These are phyloP conservation scores for Capromys pilorides DNA, from an alignment of 2,797 vertebrate genomes.

Conservation along the genomic window DNA sequence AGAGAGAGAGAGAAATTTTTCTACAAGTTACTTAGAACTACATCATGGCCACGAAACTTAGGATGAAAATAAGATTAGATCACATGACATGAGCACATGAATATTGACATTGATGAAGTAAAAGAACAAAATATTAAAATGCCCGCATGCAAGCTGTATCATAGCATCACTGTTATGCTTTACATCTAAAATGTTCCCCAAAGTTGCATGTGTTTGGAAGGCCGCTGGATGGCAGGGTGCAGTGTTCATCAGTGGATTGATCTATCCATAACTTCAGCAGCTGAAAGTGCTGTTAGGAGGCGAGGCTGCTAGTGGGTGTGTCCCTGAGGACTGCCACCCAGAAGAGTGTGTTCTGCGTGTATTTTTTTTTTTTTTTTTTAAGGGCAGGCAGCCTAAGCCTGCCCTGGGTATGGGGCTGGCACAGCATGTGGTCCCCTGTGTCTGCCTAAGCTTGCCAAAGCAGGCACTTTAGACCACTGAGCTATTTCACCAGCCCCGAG, in stretches of 20 bases:
- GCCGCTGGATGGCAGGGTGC: background rate
- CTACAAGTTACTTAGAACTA: background rate
- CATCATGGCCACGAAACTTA: conserved; percentile 32
- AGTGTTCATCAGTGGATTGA: background rate
- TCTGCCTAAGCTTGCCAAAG: too few relatives aligned
- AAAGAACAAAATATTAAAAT: conserved; percentile 8
- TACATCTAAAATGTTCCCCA: background rate
- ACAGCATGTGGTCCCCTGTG: too few relatives aligned
- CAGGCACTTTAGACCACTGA: too few relatives aligned
- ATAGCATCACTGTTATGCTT: background rate
- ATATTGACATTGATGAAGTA: conserved; percentile 3
- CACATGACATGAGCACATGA: conserved; percentile 11
- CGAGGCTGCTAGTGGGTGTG: background rate
- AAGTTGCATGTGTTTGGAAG: background rate
- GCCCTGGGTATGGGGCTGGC: too few relatives aligned
- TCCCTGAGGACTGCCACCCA: background rate
- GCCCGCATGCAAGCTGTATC: background rate
- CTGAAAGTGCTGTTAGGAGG: background rate
- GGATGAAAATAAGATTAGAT: conserved; percentile 27
- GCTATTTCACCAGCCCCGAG: too few relatives aligned
- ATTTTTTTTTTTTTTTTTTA: too few relatives aligned
- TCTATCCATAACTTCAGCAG: background rate
- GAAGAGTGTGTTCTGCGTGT: background rate
- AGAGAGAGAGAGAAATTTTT: background rate
- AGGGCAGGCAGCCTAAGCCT: too few relatives aligned